phyloP scores from a whole-genome alignment of 2,797 vertebrate species.

The Astyanax mexicanus region DNA sequence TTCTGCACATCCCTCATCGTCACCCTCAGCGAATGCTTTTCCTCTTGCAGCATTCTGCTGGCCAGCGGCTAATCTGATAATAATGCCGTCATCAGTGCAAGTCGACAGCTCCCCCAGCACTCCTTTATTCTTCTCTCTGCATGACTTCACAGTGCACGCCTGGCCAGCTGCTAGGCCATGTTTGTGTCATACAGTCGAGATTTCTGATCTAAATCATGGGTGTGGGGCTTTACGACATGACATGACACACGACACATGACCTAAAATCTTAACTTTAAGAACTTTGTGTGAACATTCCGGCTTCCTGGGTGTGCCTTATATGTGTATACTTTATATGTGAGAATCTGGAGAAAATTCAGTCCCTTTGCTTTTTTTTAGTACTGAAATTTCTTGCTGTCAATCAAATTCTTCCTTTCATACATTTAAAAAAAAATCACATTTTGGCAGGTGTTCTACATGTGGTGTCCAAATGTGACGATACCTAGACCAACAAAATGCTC shows the following conservation, averaged over 20 bases:
- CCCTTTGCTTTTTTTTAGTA: not conserved
- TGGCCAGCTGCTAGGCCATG: not conserved
- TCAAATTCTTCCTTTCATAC: too few species aligned
- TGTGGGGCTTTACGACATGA: not conserved
- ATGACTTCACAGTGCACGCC: not conserved
- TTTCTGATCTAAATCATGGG: constrained; percentile 6
- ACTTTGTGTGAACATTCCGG: not conserved
- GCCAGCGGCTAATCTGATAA: not conserved
- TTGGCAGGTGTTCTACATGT: too few species aligned
- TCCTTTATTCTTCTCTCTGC: not conserved
- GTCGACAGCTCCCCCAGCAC: not conserved
- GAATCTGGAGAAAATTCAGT: not conserved
- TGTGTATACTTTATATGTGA: not conserved
- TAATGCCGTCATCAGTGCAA: not conserved
- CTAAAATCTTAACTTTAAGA: not conserved
- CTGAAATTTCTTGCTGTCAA: too few species aligned
- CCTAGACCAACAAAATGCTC: too few species aligned
- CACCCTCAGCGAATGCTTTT: not conserved
- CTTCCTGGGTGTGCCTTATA: not conserved
- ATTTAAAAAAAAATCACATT: too few species aligned
- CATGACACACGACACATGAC: not conserved
- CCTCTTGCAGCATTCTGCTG: not conserved
- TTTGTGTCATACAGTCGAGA: not conserved
- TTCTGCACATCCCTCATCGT: not conserved
- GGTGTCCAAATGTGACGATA: too few species aligned